Conservation (phyloP, 2,113 vertebrate genomes). For the Oreochromis tanganicae region DNA sequence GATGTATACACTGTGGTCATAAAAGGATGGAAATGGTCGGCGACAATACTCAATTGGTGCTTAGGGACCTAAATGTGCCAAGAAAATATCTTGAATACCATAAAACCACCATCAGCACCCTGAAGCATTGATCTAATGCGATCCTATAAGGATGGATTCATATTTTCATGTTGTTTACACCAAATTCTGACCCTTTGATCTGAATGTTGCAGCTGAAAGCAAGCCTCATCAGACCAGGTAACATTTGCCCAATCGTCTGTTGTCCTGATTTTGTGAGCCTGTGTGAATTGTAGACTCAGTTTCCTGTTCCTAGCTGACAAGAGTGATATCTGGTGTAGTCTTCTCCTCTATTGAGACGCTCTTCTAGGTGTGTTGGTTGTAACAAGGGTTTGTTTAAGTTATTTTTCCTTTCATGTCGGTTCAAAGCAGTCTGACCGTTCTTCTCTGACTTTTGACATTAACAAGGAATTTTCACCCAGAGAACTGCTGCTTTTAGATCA, state of each 20-base stretch:
- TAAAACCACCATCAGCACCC: not conserved
- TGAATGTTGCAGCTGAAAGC: not conserved
- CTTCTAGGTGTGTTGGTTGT: not conserved
- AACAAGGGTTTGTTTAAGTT: not conserved
- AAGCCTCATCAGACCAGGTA: not conserved
- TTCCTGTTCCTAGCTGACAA: not conserved
- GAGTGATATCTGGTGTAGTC: not conserved
- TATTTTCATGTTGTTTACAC: not conserved
- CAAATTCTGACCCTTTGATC: not conserved
- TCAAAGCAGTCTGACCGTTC: not conserved
- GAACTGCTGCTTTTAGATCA: not conserved
- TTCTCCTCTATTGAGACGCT: not conserved
- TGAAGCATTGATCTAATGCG: not conserved
- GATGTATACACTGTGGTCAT: not conserved
- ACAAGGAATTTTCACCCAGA: not conserved
- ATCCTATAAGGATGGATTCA: not conserved
- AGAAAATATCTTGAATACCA: too few species aligned
- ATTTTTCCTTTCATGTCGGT: not conserved
- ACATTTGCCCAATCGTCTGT: not conserved
- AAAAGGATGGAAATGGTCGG: not conserved
- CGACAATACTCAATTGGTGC: not conserved
- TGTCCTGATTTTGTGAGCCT: not conserved
- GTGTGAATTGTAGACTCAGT: not conserved
- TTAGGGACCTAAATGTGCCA: too few species aligned
- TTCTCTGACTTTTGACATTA: not conserved